Evolutionary conservation across 2,797 vertebrate genomes (phyloP).

Genomic region (Scolopax rusticola): DNA sequence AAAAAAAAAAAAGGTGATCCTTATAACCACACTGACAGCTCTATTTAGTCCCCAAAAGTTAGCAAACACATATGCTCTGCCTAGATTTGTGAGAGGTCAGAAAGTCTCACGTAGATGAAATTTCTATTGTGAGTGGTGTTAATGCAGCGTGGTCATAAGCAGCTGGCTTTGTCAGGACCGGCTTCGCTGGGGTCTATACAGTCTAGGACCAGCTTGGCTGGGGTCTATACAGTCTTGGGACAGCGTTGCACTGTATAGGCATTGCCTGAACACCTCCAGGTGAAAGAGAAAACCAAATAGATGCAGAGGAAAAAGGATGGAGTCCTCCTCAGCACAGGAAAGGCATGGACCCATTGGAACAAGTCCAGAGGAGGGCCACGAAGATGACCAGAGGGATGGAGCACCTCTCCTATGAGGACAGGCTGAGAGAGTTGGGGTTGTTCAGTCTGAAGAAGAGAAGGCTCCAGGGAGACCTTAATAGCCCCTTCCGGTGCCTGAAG

Average conservation of each 20-base stretch:
- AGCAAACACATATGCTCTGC: accelerated
- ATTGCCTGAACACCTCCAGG: neutral
- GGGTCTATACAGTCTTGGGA: neutral
- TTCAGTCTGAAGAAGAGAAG: no score
- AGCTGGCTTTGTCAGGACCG: neutral
- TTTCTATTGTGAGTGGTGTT: neutral
- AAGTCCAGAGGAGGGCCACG: no score
- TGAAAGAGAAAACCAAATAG: neutral
- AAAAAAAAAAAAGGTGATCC: neutral
- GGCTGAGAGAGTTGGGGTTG: no score
- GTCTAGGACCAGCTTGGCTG: neutral
- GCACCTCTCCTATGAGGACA: no score
- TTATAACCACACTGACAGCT: neutral
- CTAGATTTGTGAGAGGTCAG: neutral
- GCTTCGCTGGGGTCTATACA: neutral
- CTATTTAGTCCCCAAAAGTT: neutral
- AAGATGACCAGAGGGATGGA: no score
- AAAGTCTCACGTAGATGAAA: neutral
- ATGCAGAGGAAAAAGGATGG: neutral
- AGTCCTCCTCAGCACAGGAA: no score
- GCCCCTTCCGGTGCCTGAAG: no score
- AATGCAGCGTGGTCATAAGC: accelerated
- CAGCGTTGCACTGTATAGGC: neutral
- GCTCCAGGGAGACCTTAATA: no score
- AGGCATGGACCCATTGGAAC: no score